Base-by-base conservation (phyloP, 30 jellyfish, hydroid and myxozoan species). In the Catostylus mosaicus region DNA sequence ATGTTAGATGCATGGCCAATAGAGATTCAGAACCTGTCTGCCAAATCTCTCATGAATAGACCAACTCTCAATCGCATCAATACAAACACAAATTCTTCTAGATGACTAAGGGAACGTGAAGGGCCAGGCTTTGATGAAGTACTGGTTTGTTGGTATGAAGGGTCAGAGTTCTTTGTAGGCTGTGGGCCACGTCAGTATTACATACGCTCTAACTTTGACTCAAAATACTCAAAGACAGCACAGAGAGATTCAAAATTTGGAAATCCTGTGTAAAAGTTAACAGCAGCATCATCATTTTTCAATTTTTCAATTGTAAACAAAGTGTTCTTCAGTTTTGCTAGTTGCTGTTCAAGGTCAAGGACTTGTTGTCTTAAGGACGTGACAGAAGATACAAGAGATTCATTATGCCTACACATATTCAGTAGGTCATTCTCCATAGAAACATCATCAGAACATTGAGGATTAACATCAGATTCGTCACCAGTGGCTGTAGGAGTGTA, bases 51-150 rank as follows among this genome's bases (percentile, higher is more conserved):
- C 71, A 82, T n/a, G 73, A 82, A 82, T 48, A 82, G 37, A 36
- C 87, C 87, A 82, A 82, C 93, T 66, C 64, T 82, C 43, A 82
- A 65, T 26, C 93, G 56, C 78, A 82, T 57, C 79, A 70, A 38
- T 20, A 68, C 87, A 9, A 61, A 61, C 26, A 61, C 74, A 34
- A 70, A 67, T 35, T 51, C 87, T 64, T 80, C 74, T 24, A 66
- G 61, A 60, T 60, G 84, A 48, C 72, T 47, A 30, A 61, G 74
- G 74, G 38, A 16, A 61, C 74, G 74, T 35, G 40, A 61, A 61
- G 74, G 74, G 26, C 74, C 43, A 61, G 74, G 74, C 74, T 61
- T 61, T 61, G 74, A 54, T 54, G 67, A 61, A 61, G 74, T 23
- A 61, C 74, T 61, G 36, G 74, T 29, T 61, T 61, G 74, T 61